A percentile compares a stretch with the other conserved stretches of the same genome.
Conservation (phyloP, 1,140 invertebrate genomes). For the Trichogramma pretiosum region DNA sequence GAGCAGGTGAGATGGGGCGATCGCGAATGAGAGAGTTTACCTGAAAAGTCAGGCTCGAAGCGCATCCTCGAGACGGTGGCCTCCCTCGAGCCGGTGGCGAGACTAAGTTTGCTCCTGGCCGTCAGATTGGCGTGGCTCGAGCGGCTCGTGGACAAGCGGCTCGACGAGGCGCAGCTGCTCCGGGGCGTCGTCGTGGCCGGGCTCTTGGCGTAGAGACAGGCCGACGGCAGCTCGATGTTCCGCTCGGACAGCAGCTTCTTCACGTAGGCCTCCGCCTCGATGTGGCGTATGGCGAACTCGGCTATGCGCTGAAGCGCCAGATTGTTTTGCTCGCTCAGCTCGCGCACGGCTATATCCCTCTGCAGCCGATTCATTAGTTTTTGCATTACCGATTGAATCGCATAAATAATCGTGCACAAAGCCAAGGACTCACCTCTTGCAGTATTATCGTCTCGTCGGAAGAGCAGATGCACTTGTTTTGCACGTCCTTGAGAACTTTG, state of each 20-base stretch:
- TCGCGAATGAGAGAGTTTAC: neutral
- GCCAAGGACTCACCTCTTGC: constrained; percentile 31
- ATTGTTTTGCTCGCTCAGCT: constrained; percentile 35
- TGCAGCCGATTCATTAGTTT: constrained; percentile 33
- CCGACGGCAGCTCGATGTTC: constrained; percentile 31
- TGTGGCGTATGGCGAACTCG: constrained; percentile 39
- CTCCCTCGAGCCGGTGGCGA: neutral
- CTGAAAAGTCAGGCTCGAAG: constrained; percentile 3
- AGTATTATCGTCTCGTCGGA: constrained; percentile 26
- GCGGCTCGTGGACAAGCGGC: constrained; percentile 11
- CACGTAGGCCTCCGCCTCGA: constrained; percentile 38
- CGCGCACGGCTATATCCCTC: constrained; percentile 35
- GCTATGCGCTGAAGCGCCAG: constrained; percentile 34
- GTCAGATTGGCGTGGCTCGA: too few relatives aligned
- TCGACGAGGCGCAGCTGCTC: constrained; percentile 23
- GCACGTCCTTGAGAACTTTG: constrained; percentile 32
- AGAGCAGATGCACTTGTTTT: constrained; percentile 26
- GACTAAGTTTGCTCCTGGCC: too few relatives aligned
- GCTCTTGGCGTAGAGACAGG: constrained; percentile 26
- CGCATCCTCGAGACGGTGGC: neutral
- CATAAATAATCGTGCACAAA: neutral
- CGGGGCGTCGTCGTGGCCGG: constrained; percentile 22
- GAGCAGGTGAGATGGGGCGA: too few relatives aligned
- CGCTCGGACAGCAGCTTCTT: constrained; percentile 33
- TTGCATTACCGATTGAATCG: constrained; percentile 25